Conservation (phyloP, 2,113 vertebrate genomes). For the Danionella cerebrum region DNA sequence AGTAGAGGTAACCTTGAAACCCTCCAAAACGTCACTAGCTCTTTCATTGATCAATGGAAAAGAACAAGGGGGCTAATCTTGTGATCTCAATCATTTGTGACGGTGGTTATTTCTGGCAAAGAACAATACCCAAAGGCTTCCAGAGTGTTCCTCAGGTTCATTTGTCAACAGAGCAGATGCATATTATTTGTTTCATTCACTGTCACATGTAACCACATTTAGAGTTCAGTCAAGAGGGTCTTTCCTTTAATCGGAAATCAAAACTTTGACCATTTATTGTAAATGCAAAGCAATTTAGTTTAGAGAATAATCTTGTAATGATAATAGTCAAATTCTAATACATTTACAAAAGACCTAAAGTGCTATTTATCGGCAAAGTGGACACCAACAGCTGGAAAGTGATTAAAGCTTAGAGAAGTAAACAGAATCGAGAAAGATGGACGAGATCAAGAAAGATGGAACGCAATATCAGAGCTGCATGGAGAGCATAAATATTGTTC, state of each 20-base stretch:
- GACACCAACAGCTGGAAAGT: background rate
- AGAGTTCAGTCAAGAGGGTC: constrained; percentile 3
- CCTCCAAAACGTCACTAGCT: constrained; percentile 46
- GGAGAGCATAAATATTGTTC: constrained; percentile 8
- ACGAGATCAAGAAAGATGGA: background rate
- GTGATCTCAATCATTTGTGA: constrained; percentile 38
- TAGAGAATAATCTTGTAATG: no score
- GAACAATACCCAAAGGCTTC: background rate
- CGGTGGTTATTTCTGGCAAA: constrained; percentile 25
- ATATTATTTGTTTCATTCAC: constrained; percentile 35
- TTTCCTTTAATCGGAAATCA: background rate
- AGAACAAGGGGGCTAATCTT: constrained; percentile 31
- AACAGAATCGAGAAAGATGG: background rate
- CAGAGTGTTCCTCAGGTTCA: constrained; percentile 16
- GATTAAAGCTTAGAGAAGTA: constrained; percentile 7
- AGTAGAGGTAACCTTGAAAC: constrained; percentile 37
- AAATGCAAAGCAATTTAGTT: no score
- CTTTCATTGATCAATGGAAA: constrained; percentile 48
- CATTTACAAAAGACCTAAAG: background rate
- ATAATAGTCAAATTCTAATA: no score
- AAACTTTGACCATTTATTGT: no score
- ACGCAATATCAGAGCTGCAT: background rate
- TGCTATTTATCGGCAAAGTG: background rate
- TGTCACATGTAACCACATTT: constrained; percentile 19
- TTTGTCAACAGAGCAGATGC: constrained; percentile 32